Base-by-base conservation (phyloP, 2,888 invertebrate species). In the Rugalucina vietnamica region DNA sequence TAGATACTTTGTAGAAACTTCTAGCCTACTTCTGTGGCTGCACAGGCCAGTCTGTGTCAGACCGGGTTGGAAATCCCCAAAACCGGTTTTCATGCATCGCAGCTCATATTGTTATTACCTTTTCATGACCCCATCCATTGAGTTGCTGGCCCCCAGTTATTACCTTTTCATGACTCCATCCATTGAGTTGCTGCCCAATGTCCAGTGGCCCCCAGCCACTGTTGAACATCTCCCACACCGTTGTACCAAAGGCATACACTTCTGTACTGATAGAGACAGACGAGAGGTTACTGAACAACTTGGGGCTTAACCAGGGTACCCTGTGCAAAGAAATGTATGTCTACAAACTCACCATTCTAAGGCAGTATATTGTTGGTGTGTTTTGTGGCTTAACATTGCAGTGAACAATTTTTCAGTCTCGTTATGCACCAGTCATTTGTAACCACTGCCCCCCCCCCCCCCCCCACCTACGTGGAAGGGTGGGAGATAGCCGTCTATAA, bases 241-340 rank as follows among this genome's bases (percentile, higher is more conserved):
- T 98, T 4, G 98, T 98, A 0, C 97, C 98, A 93, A 97, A 97
- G 5, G 98, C 98, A 98, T 98, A 99, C 32, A 98, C 96, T 93
- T 98, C 98, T 21, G 97, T 97, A 76, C 96, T 96, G 29, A 82
- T 60, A 8, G 91, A 91, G 65, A 88, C 87, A 2, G 80, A 65
- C 50, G 81, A 85, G 34, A 81, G 73, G 69, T 90, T 85, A n/a
- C 72, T 65, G 93, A 97, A 97, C 93, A 97, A 97, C 94, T 98
- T 98, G 14, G 97, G 96, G 0, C 98, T 98, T 93, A 98, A 96
- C 98, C 98, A 98, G 90, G 98, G 97, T 4, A 65, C 34, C 34
- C 65, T 65, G 65, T 12, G 29, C 4, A 65, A 65, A 21, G 21
- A 18, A 43, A 43, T 43, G 43, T 43, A 21, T 14, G 4, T 4